Percentiles rank a stretch among this genome's conserved stretches.
These are phyloP conservation scores for Pristionchus mayeri DNA, from an alignment of 2,888 invertebrate species.

Conservation along the genomic window DNA sequence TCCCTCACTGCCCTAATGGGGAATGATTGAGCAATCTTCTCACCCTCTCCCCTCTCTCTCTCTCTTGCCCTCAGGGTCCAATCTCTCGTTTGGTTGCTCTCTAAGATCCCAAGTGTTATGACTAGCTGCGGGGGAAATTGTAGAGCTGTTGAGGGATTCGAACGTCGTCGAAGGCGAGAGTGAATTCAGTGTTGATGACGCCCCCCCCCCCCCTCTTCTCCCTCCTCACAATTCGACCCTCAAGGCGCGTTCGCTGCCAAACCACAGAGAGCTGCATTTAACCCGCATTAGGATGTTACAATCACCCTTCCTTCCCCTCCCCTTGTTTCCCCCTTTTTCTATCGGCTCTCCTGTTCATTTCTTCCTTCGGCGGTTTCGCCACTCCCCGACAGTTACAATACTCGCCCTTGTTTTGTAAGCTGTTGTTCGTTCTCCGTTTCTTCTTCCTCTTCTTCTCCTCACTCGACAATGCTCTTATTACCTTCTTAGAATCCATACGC, in stretches of 20 bases:
- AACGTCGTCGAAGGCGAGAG: not conserved
- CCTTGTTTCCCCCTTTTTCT: slow-evolving; percentile 19
- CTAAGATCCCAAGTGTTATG: slow-evolving; percentile 15
- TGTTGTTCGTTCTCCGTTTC: not conserved
- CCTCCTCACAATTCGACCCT: no score
- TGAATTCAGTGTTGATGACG: not conserved
- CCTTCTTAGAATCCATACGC: slow-evolving; percentile 31
- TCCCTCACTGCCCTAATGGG: slow-evolving; percentile 20
- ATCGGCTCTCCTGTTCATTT: not conserved
- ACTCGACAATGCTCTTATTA: slow-evolving; percentile 3
- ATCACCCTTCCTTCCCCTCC: not conserved
- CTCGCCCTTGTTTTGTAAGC: no score
- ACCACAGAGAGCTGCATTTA: not conserved
- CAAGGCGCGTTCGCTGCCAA: slow-evolving; percentile 4
- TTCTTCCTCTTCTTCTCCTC: not conserved
- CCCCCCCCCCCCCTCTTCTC: not conserved
- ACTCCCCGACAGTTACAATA: no score
- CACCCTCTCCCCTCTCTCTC: not conserved
- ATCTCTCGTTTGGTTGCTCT: no score
- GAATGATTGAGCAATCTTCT: slow-evolving; percentile 44
- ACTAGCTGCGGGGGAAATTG: not conserved
- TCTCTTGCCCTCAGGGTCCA: slow-evolving; percentile 4
- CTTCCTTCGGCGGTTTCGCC: not conserved
- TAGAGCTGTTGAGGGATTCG: not conserved
- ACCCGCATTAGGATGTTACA: slow-evolving; percentile 34